Evolutionary conservation across 1,140 invertebrate genomes (phyloP).

Genomic region (Lepidostoma basale): DNA sequence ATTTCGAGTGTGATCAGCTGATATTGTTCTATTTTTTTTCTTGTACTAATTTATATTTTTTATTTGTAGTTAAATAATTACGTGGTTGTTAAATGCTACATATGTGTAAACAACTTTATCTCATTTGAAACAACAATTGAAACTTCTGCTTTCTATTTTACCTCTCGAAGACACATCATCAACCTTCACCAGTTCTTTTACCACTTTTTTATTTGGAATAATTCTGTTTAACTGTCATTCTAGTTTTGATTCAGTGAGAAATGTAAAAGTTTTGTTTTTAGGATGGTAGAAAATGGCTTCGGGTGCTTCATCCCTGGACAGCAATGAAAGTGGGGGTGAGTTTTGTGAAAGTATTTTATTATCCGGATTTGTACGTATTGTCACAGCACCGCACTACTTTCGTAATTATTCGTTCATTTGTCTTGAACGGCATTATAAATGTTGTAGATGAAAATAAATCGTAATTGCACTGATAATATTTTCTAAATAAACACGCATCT

Average conservation of each 20-base stretch:
- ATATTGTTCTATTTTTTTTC: conserved; percentile 29
- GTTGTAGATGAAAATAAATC: too few relatives aligned
- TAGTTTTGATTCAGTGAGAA: conserved; percentile 2
- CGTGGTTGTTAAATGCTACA: background rate
- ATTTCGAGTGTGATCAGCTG: conserved; percentile 33
- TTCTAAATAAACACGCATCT: too few relatives aligned
- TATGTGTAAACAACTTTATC: too few relatives aligned
- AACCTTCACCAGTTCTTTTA: conserved; percentile 24
- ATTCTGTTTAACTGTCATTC: conserved; percentile 15
- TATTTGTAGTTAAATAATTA: background rate
- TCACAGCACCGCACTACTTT: too few relatives aligned
- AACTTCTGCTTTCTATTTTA: conserved; percentile 23
- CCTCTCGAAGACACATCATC: conserved; percentile 22
- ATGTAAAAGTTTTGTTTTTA: conserved; percentile 19
- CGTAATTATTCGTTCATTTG: too few relatives aligned
- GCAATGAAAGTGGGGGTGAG: conserved; percentile 60
- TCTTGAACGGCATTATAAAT: too few relatives aligned
- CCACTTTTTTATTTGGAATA: conserved; percentile 23
- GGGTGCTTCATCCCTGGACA: conserved; percentile 59
- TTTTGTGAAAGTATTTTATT: conserved; percentile 14
- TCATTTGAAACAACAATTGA: background rate
- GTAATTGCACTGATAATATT: too few relatives aligned
- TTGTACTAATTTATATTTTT: conserved; percentile 7
- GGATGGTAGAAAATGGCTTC: conserved; percentile 57
- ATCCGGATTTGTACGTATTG: too few relatives aligned